Evolutionary conservation across 2,113 vertebrate species (phyloP).

Genomic region (Equus przewalskii): DNA sequence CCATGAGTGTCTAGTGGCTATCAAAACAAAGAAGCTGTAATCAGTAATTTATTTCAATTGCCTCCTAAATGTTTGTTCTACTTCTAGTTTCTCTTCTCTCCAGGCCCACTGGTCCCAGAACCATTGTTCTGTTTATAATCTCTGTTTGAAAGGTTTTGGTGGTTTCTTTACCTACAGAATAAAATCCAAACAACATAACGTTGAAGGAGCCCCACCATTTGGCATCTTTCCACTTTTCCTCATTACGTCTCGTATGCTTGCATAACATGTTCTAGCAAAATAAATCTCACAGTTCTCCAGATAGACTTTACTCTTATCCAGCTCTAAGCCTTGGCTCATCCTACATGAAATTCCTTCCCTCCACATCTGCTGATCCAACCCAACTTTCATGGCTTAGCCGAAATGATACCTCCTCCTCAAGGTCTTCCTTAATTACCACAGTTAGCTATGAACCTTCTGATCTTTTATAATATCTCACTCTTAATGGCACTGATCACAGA

Average conservation of each 20-base stretch:
- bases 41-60: neutral
- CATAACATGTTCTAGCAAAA: neutral
- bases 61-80: neutral
- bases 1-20: neutral
- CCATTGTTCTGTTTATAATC: neutral
- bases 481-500: neutral
- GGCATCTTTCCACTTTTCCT: neutral
- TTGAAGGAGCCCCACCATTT: neutral
- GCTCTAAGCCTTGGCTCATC: neutral
- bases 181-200: constrained; percentile 12
- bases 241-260: neutral
- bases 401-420: neutral
- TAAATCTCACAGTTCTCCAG: neutral
- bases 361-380: neutral
- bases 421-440: neutral
- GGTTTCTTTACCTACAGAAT: neutral
- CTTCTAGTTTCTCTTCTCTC: neutral
- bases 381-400: neutral
- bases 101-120: neutral
- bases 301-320: neutral
- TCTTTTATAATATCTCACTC: neutral
- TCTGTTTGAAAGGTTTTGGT: neutral
- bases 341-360: neutral
- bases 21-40: neutral
- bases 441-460: neutral